A percentile compares a stretch with the other conserved stretches of the same genome.
These are phyloP conservation scores for Drosophila repleta DNA, from an alignment of 1,140 invertebrate species.

Conservation along the genomic window DNA sequence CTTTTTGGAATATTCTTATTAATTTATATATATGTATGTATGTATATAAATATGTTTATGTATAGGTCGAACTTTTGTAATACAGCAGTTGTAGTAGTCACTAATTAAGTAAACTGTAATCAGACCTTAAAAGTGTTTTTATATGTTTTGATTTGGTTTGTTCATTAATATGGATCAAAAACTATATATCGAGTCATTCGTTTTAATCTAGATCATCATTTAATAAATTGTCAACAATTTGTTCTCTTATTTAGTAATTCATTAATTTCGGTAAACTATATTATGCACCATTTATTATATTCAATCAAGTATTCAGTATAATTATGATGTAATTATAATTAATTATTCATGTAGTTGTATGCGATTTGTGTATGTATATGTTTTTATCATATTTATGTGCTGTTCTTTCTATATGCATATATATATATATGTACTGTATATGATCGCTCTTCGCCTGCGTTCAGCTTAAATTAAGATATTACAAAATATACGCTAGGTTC, in stretches of 20 bases:
- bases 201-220: slow-evolving; percentile 2
- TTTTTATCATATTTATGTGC: slow-evolving; percentile 36
- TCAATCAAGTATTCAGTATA: slow-evolving; percentile 69
- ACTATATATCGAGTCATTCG: too few species aligned
- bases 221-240: slow-evolving; percentile 1
- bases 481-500: slow-evolving; percentile 34
- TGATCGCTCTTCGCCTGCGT: slow-evolving; percentile 21
- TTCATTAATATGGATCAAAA: too few species aligned
- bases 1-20: neutral
- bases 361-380: slow-evolving; percentile 41
- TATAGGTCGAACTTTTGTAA: neutral
- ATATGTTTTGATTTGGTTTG: too few species aligned
- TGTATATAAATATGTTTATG: neutral
- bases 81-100: neutral
- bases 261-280: slow-evolving; percentile 24
- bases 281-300: slow-evolving; percentile 74
- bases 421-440: neutral
- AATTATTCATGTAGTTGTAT: slow-evolving; percentile 48
- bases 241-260: neutral
- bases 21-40: neutral
- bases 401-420: slow-evolving; percentile 26
- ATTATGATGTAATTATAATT: slow-evolving; percentile 40
- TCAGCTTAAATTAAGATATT: slow-evolving; percentile 35
- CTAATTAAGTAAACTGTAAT: neutral
- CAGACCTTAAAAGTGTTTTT: neutral